Evolutionary conservation across 2,797 vertebrate genomes (phyloP).

Genomic region (Cottoperca gobio): DNA sequence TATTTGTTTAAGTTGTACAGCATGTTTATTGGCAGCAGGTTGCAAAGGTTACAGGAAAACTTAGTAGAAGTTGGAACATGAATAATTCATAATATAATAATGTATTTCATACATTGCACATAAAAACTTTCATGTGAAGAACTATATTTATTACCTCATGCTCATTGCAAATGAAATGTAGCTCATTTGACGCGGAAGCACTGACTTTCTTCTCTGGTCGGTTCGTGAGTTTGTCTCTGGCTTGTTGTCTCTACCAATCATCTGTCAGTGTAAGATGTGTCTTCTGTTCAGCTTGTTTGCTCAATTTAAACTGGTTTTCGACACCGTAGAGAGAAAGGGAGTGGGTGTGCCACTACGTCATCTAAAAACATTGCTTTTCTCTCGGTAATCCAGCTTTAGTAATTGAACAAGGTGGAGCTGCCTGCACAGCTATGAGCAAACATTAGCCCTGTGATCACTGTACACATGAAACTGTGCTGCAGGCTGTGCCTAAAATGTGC

Average conservation of each 20-base stretch:
- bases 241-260: background rate
- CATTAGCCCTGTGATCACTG: slow-evolving; percentile 47
- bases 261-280: slow-evolving; percentile 13
- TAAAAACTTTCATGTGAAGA: background rate
- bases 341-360: slow-evolving; percentile 67
- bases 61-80: background rate
- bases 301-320: slow-evolving; percentile 39
- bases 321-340: slow-evolving; percentile 38
- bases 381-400: slow-evolving; percentile 66
- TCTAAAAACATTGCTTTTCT: slow-evolving; percentile 71
- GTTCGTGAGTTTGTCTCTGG: background rate
- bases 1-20: background rate
- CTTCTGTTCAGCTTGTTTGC: slow-evolving; percentile 51
- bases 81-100: no score
- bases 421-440: slow-evolving; percentile 64
- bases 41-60: background rate
- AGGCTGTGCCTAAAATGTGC: slow-evolving; percentile 9
- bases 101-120: background rate
- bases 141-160: background rate
- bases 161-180: background rate
- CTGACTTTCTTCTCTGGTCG: background rate
- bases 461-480: slow-evolving; percentile 33
- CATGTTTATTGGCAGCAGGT: background rate
- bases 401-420: slow-evolving; percentile 72
- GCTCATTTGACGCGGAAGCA: no score